Percentiles rank a stretch among this genome's conserved stretches.
Conservation (phyloP, 2,888 invertebrate species). For the Ctenicera cuprea region DNA sequence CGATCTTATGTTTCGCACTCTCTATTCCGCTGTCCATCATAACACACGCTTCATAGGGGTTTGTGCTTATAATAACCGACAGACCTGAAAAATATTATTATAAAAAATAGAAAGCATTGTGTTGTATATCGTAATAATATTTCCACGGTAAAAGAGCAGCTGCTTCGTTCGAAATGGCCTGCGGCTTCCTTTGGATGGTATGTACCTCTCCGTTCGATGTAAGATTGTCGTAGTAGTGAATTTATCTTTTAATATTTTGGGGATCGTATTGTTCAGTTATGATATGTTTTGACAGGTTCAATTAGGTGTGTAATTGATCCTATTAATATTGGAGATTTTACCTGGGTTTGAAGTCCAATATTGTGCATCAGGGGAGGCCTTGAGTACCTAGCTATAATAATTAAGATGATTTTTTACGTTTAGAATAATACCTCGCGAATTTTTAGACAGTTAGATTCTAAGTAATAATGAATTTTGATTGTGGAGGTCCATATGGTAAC, state of each 20-base stretch:
- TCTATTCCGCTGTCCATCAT: conserved; percentile 66
- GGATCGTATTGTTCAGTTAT: conserved; percentile 53
- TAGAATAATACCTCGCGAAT: too few relatives aligned
- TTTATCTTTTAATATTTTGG: conserved; percentile 39
- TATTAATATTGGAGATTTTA: conserved; percentile 37
- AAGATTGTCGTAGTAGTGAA: not conserved
- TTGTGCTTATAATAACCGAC: conserved; percentile 17
- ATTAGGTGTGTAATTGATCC: conserved; percentile 48
- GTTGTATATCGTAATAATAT: conserved; percentile 35
- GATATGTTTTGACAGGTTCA: conserved; percentile 59
- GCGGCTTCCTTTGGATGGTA: conserved; percentile 23
- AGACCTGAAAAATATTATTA: conserved; percentile 4
- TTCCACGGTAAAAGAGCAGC: not conserved
- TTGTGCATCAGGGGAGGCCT: too few relatives aligned
- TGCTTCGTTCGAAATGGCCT: conserved; percentile 20
- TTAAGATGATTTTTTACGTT: too few relatives aligned
- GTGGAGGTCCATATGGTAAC: too few relatives aligned
- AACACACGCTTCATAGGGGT: conserved; percentile 53
- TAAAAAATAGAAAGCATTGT: conserved; percentile 12
- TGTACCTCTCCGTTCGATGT: conserved; percentile 18
- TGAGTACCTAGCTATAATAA: too few relatives aligned
- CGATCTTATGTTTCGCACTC: conserved; percentile 59
- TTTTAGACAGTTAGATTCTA: not conserved
- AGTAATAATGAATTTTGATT: too few relatives aligned
- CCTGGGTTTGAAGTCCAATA: conserved; percentile 38